phyloP scores from a whole-genome alignment of 2,797 vertebrate species.

The Helicolenus hilgendorfi region DNA sequence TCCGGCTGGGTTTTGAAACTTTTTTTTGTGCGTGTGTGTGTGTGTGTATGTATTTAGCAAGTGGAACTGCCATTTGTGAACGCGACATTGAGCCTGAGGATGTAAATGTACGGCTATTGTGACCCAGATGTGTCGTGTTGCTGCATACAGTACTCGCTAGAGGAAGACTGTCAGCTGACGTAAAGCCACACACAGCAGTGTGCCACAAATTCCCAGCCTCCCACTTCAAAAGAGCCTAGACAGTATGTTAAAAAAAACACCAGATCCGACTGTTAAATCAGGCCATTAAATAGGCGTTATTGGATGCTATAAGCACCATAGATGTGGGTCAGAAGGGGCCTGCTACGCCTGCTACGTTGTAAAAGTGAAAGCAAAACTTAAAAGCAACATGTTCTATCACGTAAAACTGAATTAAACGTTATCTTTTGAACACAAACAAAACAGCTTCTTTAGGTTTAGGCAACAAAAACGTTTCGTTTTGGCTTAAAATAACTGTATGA shows the following conservation, averaged over 20 bases:
- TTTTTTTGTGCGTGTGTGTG: slow-evolving; percentile 21
- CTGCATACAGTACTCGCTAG: slow-evolving; percentile 38
- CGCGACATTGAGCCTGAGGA: slow-evolving; percentile 51
- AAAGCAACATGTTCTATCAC: too few relatives aligned
- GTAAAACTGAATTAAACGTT: too few relatives aligned
- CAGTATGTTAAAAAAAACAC: neutral
- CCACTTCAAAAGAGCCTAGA: neutral
- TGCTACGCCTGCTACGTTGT: too few relatives aligned
- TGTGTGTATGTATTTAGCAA: slow-evolving; percentile 65
- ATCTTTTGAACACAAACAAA: too few relatives aligned
- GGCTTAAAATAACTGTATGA: too few relatives aligned
- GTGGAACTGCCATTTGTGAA: slow-evolving; percentile 68
- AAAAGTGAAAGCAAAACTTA: too few relatives aligned
- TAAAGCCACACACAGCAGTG: slow-evolving; percentile 69
- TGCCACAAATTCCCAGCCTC: neutral
- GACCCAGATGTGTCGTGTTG: slow-evolving; percentile 62
- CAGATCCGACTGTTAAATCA: neutral
- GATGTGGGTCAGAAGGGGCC: neutral
- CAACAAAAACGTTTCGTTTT: too few relatives aligned
- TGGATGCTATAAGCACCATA: neutral
- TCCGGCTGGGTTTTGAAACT: slow-evolving; percentile 59
- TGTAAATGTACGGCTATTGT: slow-evolving; percentile 66
- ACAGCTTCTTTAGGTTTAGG: too few relatives aligned
- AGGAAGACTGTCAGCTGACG: slow-evolving; percentile 41
- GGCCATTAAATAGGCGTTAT: neutral